Conservation (phyloP, 2,888 invertebrate genomes). For the Phyllotreta striolata region DNA sequence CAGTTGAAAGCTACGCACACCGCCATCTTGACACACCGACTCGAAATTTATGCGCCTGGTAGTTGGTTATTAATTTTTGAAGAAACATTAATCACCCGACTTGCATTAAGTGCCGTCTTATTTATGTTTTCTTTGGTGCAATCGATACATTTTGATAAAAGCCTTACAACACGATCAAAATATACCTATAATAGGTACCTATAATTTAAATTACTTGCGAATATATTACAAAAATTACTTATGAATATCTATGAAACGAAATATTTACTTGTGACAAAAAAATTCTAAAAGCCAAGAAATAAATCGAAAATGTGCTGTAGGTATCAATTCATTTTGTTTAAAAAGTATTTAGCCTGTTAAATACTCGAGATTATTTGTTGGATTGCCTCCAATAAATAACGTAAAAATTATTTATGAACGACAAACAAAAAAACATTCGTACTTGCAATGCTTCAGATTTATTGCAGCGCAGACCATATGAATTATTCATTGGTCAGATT, state of each 20-base stretch:
- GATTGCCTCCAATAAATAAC: constrained; percentile 21
- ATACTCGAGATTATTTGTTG: constrained; percentile 17
- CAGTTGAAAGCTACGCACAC: constrained; percentile 44
- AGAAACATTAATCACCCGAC: constrained; percentile 54
- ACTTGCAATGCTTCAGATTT: constrained; percentile 15
- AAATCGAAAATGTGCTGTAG: not conserved
- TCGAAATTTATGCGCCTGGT: constrained; percentile 52
- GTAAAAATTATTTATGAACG: constrained; percentile 22
- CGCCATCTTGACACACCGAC: constrained; percentile 56
- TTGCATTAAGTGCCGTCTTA: constrained; percentile 54
- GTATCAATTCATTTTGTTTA: constrained; percentile 12
- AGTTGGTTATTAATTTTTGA: constrained; percentile 57
- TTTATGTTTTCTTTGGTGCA: constrained; percentile 38
- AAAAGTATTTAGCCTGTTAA: constrained; percentile 18
- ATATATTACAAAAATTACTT: too few relatives aligned
- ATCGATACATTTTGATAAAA: too few relatives aligned
- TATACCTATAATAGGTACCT: too few relatives aligned
- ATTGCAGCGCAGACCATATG: constrained; percentile 6
- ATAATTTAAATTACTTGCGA: too few relatives aligned
- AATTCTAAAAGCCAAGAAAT: too few relatives aligned
- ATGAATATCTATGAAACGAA: too few relatives aligned
- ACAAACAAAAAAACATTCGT: constrained; percentile 20
- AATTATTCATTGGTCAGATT: constrained; percentile 11
- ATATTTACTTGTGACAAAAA: too few relatives aligned
- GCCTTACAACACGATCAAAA: too few relatives aligned